Percentiles rank a stretch among this genome's conserved stretches.
phyloP scores from a whole-genome alignment of 2,888 invertebrate species.

The Dynastes grantii region DNA sequence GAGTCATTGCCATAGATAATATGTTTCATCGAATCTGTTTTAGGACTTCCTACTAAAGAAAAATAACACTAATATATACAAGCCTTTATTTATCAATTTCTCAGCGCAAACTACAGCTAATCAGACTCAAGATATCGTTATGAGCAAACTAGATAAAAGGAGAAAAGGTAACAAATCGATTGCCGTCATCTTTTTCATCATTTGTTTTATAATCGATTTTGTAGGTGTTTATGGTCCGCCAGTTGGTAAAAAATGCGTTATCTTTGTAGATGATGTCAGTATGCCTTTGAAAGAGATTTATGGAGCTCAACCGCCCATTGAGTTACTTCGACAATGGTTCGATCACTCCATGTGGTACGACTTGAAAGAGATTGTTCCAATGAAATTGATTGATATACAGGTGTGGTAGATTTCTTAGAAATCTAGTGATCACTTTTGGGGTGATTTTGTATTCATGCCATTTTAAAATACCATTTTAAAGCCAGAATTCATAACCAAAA shows the following conservation, averaged over 20 bases:
- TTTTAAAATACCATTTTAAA: no score
- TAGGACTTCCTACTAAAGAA: constrained; percentile 87
- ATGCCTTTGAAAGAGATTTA: constrained; percentile 93
- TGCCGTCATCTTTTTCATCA: no score
- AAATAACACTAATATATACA: constrained; percentile 84
- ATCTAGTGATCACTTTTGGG: background rate
- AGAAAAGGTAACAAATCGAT: constrained; percentile 78
- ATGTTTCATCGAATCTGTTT: constrained; percentile 54
- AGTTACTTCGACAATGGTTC: constrained; percentile 90
- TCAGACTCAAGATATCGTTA: constrained; percentile 95
- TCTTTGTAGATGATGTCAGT: constrained; percentile 97
- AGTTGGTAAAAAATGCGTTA: constrained; percentile 88
- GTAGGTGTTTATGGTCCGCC: constrained; percentile 93
- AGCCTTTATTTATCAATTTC: constrained; percentile 91
- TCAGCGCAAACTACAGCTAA: constrained; percentile 95
- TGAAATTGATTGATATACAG: constrained; percentile 89
- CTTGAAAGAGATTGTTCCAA: constrained; percentile 83
- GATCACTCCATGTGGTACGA: constrained; percentile 95
- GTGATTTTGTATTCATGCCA: no score
- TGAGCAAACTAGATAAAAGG: constrained; percentile 94
- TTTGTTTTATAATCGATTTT: constrained; percentile 34
- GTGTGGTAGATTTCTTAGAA: constrained; percentile 67
- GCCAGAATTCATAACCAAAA: no score
- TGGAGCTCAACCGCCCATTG: constrained; percentile 96
- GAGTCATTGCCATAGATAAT: background rate